A percentile compares a stretch with the other conserved stretches of the same genome.
phyloP scores from a whole-genome alignment of 2,888 invertebrate species.

The Trichogramma evanescens region DNA sequence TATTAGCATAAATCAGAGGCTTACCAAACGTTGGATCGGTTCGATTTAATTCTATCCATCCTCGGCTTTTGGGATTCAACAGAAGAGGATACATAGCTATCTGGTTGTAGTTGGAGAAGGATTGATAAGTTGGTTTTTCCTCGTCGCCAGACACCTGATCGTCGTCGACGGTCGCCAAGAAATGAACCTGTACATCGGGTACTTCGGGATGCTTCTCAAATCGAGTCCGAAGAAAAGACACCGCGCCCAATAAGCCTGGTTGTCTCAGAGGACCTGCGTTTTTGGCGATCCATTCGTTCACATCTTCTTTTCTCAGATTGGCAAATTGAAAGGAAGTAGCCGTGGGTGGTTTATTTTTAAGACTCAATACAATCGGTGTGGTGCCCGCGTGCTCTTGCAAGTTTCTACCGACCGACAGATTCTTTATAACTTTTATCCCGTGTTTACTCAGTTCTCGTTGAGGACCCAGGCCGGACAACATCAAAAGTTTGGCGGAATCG shows the following conservation, averaged over 20 bases:
- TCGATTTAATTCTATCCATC: slow-evolving; percentile 2
- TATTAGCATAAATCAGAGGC: slow-evolving; percentile 62
- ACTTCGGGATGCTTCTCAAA: background rate
- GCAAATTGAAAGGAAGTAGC: background rate
- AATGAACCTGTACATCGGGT: slow-evolving; percentile 4
- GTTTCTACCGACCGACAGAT: slow-evolving; percentile 6
- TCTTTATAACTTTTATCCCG: background rate
- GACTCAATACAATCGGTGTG: background rate
- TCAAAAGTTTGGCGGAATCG: slow-evolving; percentile 8
- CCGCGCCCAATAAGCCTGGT: background rate
- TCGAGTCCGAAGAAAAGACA: background rate
- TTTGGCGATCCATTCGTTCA: background rate
- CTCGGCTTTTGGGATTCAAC: slow-evolving; percentile 5
- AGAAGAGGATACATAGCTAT: background rate
- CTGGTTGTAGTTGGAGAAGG: background rate
- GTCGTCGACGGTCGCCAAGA: background rate
- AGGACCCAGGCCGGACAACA: slow-evolving; percentile 12
- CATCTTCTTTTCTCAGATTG: background rate
- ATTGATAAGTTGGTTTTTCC: background rate
- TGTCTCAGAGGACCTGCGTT: background rate
- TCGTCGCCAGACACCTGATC: background rate
- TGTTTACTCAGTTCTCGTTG: background rate
- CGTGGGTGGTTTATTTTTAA: background rate
- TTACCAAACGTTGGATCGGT: slow-evolving; percentile 1
- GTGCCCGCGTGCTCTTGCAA: slow-evolving; percentile 3